These are phyloP conservation scores for Malurus melanocephalus DNA, from an alignment of 2,113 vertebrate genomes.

Conservation along the genomic window DNA sequence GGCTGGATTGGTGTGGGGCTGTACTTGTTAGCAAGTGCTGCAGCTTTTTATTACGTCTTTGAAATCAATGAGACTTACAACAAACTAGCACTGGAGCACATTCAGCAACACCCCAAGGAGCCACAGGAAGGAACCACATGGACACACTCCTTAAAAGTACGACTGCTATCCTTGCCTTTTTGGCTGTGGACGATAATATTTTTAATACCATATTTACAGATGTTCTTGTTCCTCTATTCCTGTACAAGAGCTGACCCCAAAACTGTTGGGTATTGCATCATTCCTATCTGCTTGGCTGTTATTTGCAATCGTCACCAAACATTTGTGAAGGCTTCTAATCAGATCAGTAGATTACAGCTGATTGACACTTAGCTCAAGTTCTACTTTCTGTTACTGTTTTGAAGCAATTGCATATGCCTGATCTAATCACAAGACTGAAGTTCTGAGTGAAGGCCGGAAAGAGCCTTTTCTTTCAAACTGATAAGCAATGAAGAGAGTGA, in stretches of 20 bases:
- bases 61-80: constrained; percentile 92
- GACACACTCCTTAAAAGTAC: constrained; percentile 78
- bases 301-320: constrained; percentile 89
- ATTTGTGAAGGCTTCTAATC: constrained; percentile 86
- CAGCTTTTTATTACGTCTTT: constrained; percentile 89
- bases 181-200: constrained; percentile 91
- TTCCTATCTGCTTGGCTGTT: constrained; percentile 91
- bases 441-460: constrained; percentile 58
- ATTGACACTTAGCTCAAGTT: constrained; percentile 82
- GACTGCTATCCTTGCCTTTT: constrained; percentile 85
- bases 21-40: constrained; percentile 86
- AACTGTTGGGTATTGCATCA: constrained; percentile 92
- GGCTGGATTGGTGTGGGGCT: constrained; percentile 91
- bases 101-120: constrained; percentile 76
- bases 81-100: constrained; percentile 85
- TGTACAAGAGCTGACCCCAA: constrained; percentile 93
- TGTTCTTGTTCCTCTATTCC: constrained; percentile 97
- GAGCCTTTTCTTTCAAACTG: constrained; percentile 57
- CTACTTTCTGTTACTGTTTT: constrained; percentile 18
- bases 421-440: constrained; percentile 58
- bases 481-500: constrained; percentile 51
- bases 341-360: constrained; percentile 85
- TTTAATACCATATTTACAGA: constrained; percentile 92
- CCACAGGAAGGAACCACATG: constrained; percentile 69
- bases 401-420: constrained; percentile 31